Percentiles rank a stretch among this genome's conserved stretches.
These are phyloP conservation scores for Pseudococcus viburni DNA, from an alignment of 2,888 invertebrate species.

Conservation along the genomic window DNA sequence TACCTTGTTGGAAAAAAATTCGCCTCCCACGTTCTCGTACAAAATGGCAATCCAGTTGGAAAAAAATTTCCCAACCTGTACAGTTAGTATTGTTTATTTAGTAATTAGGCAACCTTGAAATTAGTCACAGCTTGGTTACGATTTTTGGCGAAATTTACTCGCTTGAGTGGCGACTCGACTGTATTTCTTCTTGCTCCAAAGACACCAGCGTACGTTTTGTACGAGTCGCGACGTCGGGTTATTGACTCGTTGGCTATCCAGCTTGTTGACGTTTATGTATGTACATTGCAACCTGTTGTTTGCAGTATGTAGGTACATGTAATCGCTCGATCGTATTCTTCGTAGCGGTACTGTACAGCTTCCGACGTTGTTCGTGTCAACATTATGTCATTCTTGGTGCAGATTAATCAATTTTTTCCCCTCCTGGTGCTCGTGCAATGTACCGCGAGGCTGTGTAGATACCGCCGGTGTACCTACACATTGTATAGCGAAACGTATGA, in stretches of 20 bases:
- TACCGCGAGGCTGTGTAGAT: background rate
- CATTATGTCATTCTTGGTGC: constrained; percentile 45
- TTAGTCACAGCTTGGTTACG: constrained; percentile 1
- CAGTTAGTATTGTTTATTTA: background rate
- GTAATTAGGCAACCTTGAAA: constrained; percentile 57
- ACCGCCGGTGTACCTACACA: background rate
- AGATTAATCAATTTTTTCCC: constrained; percentile 32
- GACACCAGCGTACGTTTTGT: background rate
- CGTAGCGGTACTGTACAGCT: constrained; percentile 42
- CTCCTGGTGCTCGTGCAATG: background rate
- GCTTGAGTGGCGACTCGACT: constrained; percentile 8
- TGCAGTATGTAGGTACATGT: background rate
- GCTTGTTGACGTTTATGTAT: constrained; percentile 40
- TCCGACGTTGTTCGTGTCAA: constrained; percentile 24
- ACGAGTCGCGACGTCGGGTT: constrained; percentile 8
- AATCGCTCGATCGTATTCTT: constrained; percentile 26
- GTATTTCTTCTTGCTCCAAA: constrained; percentile 15
- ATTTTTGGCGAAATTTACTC: constrained; percentile 10
- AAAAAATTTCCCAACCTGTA: constrained; percentile 32
- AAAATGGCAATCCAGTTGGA: background rate
- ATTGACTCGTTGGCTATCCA: constrained; percentile 47
- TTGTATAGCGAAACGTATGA: constrained; percentile 24
- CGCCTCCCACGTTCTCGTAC: background rate
- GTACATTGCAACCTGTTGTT: constrained; percentile 45
- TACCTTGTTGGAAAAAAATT: background rate